Percentiles rank a stretch among this genome's conserved stretches.
These are phyloP conservation scores for Psilanteris sp. DNA, from an alignment of 1,140 invertebrate species.

Conservation along the genomic window DNA sequence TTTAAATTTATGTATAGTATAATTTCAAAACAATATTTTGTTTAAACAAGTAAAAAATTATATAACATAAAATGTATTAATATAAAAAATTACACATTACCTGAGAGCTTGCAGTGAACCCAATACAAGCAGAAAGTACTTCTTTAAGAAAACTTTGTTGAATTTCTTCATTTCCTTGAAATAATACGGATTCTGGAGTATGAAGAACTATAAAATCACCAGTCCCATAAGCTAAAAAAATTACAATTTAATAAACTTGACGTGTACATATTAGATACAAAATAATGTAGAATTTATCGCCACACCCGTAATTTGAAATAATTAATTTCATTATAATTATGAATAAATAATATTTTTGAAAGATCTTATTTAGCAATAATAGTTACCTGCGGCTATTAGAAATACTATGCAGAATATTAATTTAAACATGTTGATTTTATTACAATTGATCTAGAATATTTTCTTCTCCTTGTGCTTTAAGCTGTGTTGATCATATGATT, in stretches of 20 bases:
- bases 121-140: conserved; percentile 85
- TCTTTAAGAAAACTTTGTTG: conserved; percentile 85
- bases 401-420: conserved; percentile 24
- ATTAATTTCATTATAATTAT: not conserved
- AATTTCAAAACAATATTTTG: too few species aligned
- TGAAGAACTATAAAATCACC: conserved; percentile 86
- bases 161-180: conserved; percentile 82
- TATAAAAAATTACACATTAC: conserved; percentile 72
- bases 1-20: too few species aligned
- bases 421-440: conserved; percentile 26
- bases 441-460: conserved; percentile 31
- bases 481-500: conserved; percentile 58
- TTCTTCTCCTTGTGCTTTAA: conserved; percentile 20
- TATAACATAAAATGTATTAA: too few species aligned
- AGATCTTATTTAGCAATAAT: too few species aligned
- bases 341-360: too few species aligned
- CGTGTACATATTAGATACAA: too few species aligned
- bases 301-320: conserved; percentile 27
- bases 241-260: too few species aligned
- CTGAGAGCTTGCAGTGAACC: conserved; percentile 83
- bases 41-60: too few species aligned
- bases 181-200: conserved; percentile 83
- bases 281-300: too few species aligned
- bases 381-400: conserved; percentile 38
- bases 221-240: conserved; percentile 82